Conservation (phyloP, 2,797 vertebrate species). For the Urosaurus nigricauda region DNA sequence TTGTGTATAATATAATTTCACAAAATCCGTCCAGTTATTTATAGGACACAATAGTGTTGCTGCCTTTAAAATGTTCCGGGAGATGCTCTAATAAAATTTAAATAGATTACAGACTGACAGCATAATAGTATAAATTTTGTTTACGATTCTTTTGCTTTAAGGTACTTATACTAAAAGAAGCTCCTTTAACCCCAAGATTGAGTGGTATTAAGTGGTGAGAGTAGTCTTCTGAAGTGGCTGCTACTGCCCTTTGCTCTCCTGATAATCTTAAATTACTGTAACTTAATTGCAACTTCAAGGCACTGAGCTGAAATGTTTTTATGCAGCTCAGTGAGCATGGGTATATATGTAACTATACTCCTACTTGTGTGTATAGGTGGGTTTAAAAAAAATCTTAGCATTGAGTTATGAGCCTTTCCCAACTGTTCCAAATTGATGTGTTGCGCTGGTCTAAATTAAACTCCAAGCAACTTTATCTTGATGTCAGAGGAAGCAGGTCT, state of each 20-base stretch:
- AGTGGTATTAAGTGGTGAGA: conserved; percentile 82
- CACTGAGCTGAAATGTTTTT: conserved; percentile 70
- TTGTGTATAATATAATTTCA: conserved; percentile 61
- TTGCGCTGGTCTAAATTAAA: conserved; percentile 40
- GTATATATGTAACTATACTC: conserved; percentile 47
- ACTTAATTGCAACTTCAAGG: conserved; percentile 84
- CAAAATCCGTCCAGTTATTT: conserved; percentile 71
- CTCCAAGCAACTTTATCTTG: background rate
- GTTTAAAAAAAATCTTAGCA: background rate
- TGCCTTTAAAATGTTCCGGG: conserved; percentile 78
- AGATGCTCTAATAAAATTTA: conserved; percentile 81
- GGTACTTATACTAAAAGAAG: conserved; percentile 84
- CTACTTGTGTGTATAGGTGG: conserved; percentile 58
- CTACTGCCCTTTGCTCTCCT: conserved; percentile 82
- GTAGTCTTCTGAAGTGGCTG: conserved; percentile 78
- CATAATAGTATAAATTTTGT: conserved; percentile 85
- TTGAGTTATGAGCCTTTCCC: conserved; percentile 48
- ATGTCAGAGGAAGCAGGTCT: conserved; percentile 12
- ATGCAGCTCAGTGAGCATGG: conserved; percentile 56
- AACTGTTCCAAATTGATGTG: conserved; percentile 33
- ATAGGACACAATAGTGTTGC: conserved; percentile 72
- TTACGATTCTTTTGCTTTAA: conserved; percentile 85
- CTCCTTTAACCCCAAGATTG: conserved; percentile 84
- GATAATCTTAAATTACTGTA: conserved; percentile 86
- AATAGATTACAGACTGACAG: conserved; percentile 82